phyloP scores from a whole-genome alignment of 1,140 invertebrate species.

The Cataglyphis hispanica region DNA sequence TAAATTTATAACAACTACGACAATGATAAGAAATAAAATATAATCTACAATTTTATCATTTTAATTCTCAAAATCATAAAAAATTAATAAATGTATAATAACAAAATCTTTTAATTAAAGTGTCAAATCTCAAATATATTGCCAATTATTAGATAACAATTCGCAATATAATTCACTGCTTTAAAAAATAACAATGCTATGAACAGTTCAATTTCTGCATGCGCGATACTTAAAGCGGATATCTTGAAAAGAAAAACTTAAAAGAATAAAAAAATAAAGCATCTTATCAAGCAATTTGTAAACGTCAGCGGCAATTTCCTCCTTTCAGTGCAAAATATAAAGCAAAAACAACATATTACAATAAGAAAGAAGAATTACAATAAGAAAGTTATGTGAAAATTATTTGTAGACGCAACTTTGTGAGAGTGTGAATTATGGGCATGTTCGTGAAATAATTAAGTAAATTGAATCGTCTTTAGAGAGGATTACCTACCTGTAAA shows the following conservation, averaged over 20 bases:
- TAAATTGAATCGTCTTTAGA: conserved; percentile 78
- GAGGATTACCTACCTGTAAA: conserved; percentile 97
- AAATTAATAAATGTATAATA: neutral
- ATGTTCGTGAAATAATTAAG: conserved; percentile 67
- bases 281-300: conserved; percentile 69
- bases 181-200: conserved; percentile 30
- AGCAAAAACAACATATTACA: conserved; percentile 61
- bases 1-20: conserved; percentile 36
- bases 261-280: conserved; percentile 53
- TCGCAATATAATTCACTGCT: neutral
- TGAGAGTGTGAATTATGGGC: conserved; percentile 66
- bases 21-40: conserved; percentile 18
- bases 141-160: neutral
- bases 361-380: too few species aligned
- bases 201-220: conserved; percentile 58
- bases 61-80: conserved; percentile 28
- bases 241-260: conserved; percentile 38
- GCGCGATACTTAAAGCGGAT: conserved; percentile 63
- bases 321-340: conserved; percentile 61
- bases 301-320: conserved; percentile 60
- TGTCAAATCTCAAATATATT: conserved; percentile 12
- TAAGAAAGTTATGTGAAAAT: conserved; percentile 59
- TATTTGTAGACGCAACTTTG: conserved; percentile 63
- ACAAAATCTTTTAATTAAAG: conserved; percentile 17
- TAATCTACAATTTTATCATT: conserved; percentile 1